phyloP scores from a whole-genome alignment of 2,888 invertebrate genomes.

The Diaphora mendica region DNA sequence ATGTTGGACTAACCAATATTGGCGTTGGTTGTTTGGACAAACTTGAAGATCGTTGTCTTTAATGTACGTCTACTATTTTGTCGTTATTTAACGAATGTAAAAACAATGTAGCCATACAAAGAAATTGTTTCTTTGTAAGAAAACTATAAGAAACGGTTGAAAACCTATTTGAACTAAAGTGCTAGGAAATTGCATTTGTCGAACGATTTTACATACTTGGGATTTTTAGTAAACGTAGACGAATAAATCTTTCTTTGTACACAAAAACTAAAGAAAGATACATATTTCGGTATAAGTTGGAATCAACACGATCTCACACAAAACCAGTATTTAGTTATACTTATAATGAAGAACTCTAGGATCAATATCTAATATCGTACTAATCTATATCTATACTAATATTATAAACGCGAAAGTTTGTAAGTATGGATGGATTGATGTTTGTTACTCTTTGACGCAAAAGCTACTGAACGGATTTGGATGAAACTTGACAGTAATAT shows the following conservation, averaged over 20 bases:
- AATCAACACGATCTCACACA: too few relatives aligned
- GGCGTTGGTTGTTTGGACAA: constrained; percentile 32
- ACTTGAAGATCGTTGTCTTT: constrained; percentile 55
- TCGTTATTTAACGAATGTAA: constrained; percentile 53
- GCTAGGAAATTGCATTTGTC: constrained; percentile 11
- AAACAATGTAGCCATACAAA: constrained; percentile 44
- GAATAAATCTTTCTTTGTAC: not conserved
- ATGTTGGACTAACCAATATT: constrained; percentile 20
- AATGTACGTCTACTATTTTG: constrained; percentile 52
- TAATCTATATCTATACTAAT: too few relatives aligned
- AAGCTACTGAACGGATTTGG: too few relatives aligned
- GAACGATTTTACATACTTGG: not conserved
- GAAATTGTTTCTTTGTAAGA: constrained; percentile 45
- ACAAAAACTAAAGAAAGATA: not conserved
- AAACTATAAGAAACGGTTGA: constrained; percentile 41
- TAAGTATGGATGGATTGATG: too few relatives aligned
- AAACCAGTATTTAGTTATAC: too few relatives aligned
- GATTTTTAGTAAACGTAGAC: not conserved
- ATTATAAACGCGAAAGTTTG: too few relatives aligned
- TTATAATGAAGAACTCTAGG: too few relatives aligned
- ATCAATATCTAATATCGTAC: too few relatives aligned
- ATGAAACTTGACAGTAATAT: too few relatives aligned
- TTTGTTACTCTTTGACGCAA: too few relatives aligned
- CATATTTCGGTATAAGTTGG: too few relatives aligned
- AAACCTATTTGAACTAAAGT: constrained; percentile 22